Evolutionary conservation across 2,797 vertebrate species (phyloP).

Genomic region (Cryptoblepharus egeriae): DNA sequence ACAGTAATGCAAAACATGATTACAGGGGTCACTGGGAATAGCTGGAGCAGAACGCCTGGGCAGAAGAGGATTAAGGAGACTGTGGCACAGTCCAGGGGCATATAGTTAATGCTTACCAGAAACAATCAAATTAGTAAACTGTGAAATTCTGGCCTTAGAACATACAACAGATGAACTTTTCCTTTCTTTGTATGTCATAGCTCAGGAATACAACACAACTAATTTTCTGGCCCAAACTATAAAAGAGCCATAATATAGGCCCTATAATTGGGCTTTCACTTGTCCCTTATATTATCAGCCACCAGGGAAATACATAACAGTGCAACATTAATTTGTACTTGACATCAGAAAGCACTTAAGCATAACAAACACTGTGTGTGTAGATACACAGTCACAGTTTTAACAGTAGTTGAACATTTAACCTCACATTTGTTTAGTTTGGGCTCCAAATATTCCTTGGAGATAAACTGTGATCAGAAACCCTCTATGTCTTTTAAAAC

Average conservation of each 20-base stretch:
- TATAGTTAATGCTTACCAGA: slow-evolving; percentile 64
- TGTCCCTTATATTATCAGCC: background rate
- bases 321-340: background rate
- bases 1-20: slow-evolving; percentile 68
- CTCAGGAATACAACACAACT: slow-evolving; percentile 13
- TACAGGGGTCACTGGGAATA: slow-evolving; percentile 65
- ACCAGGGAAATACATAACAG: no score
- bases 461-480: background rate
- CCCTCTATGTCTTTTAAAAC: background rate
- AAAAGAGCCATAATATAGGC: slow-evolving; percentile 7
- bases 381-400: background rate
- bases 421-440: background rate
- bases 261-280: background rate
- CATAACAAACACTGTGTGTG: no score
- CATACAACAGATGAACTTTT: slow-evolving; percentile 45
- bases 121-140: slow-evolving; percentile 56
- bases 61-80: slow-evolving; percentile 60
- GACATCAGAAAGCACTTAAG: background rate
- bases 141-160: slow-evolving; percentile 56
- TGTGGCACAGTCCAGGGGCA: slow-evolving; percentile 55
- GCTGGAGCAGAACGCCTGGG: slow-evolving; percentile 57
- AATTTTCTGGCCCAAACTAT: slow-evolving; percentile 33
- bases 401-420: background rate
- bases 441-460: background rate
- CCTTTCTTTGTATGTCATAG: slow-evolving; percentile 38